These are phyloP conservation scores for Aldrovandia affinis DNA, from an alignment of 2,797 vertebrate species.

Conservation along the genomic window DNA sequence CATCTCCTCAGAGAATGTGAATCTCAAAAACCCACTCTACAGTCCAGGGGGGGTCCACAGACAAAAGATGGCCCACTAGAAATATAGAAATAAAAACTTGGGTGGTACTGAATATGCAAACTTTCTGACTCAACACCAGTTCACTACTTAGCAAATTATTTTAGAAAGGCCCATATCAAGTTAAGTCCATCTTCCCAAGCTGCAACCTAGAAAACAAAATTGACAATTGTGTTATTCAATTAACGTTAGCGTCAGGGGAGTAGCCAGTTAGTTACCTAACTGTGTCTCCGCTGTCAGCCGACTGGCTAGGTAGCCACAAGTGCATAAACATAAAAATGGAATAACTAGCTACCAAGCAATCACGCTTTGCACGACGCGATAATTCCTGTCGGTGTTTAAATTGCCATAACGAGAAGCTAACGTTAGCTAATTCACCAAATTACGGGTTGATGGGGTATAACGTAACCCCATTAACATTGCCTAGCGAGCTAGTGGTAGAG, in stretches of 20 bases:
- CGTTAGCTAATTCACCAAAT: no score
- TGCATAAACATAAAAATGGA: neutral
- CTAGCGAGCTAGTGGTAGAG: no score
- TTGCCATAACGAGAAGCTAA: no score
- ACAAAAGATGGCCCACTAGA: neutral
- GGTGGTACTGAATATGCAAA: neutral
- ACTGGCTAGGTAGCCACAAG: neutral
- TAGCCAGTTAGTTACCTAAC: neutral
- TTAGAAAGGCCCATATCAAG: neutral
- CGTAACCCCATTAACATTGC: no score
- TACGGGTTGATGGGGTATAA: no score
- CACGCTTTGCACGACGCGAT: neutral
- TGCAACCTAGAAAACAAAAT: neutral
- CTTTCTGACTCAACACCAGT: neutral
- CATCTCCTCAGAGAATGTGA: conserved; percentile 54
- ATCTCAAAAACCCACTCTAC: neutral
- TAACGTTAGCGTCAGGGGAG: neutral
- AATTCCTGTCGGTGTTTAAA: neutral
- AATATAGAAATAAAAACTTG: no score
- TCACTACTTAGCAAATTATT: neutral
- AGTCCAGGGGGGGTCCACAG: neutral
- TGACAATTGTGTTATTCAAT: neutral
- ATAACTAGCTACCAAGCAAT: neutral
- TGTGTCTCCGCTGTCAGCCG: neutral
- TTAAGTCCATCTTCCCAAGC: neutral